Evolutionary conservation across 2,113 vertebrate species (phyloP).

Genomic region (Protomyctophum bolini): DNA sequence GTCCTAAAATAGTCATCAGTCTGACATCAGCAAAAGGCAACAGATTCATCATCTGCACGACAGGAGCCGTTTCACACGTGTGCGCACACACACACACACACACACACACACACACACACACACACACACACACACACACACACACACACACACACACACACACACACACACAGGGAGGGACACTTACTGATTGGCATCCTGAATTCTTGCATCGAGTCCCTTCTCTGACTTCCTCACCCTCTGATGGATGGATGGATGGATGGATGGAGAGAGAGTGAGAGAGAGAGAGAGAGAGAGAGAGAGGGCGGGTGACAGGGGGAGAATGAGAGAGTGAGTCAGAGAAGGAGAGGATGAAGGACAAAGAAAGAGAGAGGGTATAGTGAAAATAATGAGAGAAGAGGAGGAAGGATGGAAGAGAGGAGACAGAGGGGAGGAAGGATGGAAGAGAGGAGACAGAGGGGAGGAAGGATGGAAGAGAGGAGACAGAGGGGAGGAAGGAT

Average conservation of each 20-base stretch:
- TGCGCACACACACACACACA: too few species aligned
- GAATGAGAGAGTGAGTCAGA: conserved; percentile 1
- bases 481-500: too few species aligned
- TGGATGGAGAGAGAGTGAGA: neutral
- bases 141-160: neutral
- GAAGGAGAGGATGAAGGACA: neutral
- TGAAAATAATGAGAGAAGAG: neutral
- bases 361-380: conserved; percentile 4
- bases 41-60: too few species aligned
- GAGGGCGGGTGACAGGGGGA: conserved; percentile 4
- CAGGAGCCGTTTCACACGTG: too few species aligned
- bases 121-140: conserved; percentile 15
- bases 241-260: conserved; percentile 42
- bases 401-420: neutral
- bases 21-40: neutral
- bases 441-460: neutral
- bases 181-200: conserved; percentile 89
- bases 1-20: neutral
- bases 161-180: conserved; percentile 2
- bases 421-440: too few species aligned
- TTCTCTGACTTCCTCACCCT: conserved; percentile 49
- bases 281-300: neutral
- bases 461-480: neutral
- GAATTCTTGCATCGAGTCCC: conserved; percentile 90
- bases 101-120: neutral